Evolutionary conservation across 2,797 vertebrate genomes (phyloP), one percentile per base, ranked within the genome.

Genomic region (Cetoscarus ocellatus): DNA sequence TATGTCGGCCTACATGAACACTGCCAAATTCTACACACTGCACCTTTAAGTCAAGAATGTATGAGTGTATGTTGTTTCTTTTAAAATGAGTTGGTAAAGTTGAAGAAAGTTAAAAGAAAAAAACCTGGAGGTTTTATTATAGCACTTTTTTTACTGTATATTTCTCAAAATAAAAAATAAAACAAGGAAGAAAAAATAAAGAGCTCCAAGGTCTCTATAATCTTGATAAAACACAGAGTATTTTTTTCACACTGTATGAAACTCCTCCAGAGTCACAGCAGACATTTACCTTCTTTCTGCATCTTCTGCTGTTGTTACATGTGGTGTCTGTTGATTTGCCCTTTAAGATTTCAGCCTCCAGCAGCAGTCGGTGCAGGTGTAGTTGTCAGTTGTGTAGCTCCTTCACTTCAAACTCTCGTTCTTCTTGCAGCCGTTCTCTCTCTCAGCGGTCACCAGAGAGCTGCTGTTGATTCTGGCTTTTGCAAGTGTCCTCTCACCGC

Each of bases 391-490:
- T 7, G 19, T 55, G 56, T 9, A 19, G 52, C 62, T 66, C 51
- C 45, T 61, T 49, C 51, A 13, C 36, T 59, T 60, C 7, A 51
- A 51, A 0, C 47, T 10, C 3, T 43, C 54, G 42, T 10, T 39
- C 38, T 69, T 39, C 63, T 55, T 70, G 49, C n/a, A 67, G 43
- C 62, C 66, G 64, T 40, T 78, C 51, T 67, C 55, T 68, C 56
- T 1, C 27, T 27, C 27, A 27, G 18, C 10, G 11, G 63, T 0
- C 49, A 18, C 66, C 6, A 35, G 67, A 73, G 76, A 67, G 19
- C 62, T 74, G 52, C 52, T 70, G 64, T 67, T 76, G 42, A 61
- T 63, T 86, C 79, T 43, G 27, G 2, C 58, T 44, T 55, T 76
- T 47, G 36, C 35, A 0, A 11, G 39, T 72, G 54, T 78, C 65